phyloP scores from a whole-genome alignment of 2,888 invertebrate species.

The Entomobrya multifasciata region DNA sequence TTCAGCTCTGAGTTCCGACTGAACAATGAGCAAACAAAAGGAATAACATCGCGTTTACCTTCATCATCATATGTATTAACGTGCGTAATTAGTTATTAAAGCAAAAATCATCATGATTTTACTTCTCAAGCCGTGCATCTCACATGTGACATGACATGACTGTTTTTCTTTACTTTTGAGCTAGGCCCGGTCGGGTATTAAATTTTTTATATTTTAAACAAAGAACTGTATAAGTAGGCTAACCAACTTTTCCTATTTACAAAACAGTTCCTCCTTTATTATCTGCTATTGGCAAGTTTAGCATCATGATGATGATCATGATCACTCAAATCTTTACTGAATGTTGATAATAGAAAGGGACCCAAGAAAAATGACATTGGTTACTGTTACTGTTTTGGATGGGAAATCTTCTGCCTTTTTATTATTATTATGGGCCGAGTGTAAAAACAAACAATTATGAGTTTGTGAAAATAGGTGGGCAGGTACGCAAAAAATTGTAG shows the following conservation, averaged over 20 bases:
- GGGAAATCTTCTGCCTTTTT: neutral
- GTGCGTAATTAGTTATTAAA: too few species aligned
- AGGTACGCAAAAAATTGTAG: neutral
- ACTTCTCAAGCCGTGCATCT: too few species aligned
- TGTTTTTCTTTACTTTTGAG: too few species aligned
- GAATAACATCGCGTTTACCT: too few species aligned
- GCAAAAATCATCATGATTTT: too few species aligned
- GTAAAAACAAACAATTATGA: constrained; percentile 8
- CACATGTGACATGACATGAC: too few species aligned
- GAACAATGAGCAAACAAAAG: constrained; percentile 1
- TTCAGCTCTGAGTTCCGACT: neutral
- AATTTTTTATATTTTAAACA: too few species aligned
- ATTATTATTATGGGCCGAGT: neutral
- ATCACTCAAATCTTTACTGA: neutral
- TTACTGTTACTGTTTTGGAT: too few species aligned
- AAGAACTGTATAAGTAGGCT: constrained; percentile 34
- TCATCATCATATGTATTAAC: too few species aligned
- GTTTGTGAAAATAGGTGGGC: constrained; percentile 4
- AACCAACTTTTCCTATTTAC: constrained; percentile 56
- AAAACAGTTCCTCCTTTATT: constrained; percentile 69
- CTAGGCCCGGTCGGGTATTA: too few species aligned
- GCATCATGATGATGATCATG: neutral
- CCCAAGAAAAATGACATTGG: constrained; percentile 51
- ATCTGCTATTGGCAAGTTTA: constrained; percentile 51
- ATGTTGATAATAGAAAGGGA: constrained; percentile 27